These are phyloP conservation scores for Pseudochaenichthys georgianus DNA, from an alignment of 2,797 vertebrate genomes.

Conservation along the genomic window DNA sequence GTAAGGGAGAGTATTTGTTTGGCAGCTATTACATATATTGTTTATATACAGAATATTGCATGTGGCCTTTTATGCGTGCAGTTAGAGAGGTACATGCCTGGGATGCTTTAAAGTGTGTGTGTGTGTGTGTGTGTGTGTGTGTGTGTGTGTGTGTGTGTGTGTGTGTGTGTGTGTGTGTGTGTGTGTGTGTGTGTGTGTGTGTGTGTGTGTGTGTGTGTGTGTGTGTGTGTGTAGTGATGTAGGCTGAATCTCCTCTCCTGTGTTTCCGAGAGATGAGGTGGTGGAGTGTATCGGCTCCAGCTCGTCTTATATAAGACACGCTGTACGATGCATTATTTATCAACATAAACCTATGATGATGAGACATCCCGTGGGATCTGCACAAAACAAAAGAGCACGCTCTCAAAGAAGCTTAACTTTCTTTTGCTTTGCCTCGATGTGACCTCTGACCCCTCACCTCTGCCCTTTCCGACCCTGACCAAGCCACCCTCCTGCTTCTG, in stretches of 20 bases:
- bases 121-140: no score
- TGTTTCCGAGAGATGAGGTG: constrained; percentile 42
- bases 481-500: constrained; percentile 16
- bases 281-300: constrained; percentile 59
- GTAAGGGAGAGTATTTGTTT: constrained; percentile 28
- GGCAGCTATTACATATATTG: constrained; percentile 8
- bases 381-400: constrained; percentile 53
- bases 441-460: constrained; percentile 48
- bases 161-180: no score
- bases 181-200: no score
- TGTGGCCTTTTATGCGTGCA: constrained; percentile 8
- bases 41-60: constrained; percentile 3
- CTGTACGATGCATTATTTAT: constrained; percentile 63
- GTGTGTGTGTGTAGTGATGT: constrained; percentile 8
- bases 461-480: constrained; percentile 36
- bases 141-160: no score
- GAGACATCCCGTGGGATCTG: constrained; percentile 35
- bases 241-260: constrained; percentile 40
- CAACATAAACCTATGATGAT: constrained; percentile 43
- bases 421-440: constrained; percentile 5
- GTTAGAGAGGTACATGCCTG: not conserved
- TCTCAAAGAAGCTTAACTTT: constrained; percentile 44
- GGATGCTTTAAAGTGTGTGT: not conserved
- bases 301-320: constrained; percentile 62
- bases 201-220: no score